Conservation (phyloP, 2,113 vertebrate genomes). For the Aphyosemion australe region DNA sequence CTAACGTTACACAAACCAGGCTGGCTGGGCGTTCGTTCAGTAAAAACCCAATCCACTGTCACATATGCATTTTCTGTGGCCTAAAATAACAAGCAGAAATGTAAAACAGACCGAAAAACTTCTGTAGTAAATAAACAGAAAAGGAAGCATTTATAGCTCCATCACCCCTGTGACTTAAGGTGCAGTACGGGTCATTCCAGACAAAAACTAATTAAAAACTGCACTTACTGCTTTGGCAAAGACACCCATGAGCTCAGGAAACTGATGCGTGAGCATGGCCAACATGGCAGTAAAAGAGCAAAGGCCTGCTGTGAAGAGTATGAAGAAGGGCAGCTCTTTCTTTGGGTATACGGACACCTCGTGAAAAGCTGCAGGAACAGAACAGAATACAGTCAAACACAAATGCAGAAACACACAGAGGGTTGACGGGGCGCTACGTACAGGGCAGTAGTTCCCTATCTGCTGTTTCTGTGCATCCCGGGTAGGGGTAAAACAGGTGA, state of each 20-base stretch:
- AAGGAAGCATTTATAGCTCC: constrained; percentile 12
- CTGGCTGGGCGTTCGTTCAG: constrained; percentile 45
- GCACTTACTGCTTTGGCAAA: constrained; percentile 91
- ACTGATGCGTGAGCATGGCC: constrained; percentile 97
- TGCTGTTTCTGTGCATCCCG: constrained; percentile 97
- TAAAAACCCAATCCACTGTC: constrained; percentile 64
- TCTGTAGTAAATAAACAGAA: constrained; percentile 44
- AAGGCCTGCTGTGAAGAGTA: constrained; percentile 98
- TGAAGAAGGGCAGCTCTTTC: constrained; percentile 99
- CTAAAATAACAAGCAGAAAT: constrained; percentile 55
- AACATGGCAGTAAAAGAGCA: constrained; percentile 98
- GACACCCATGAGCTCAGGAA: constrained; percentile 96
- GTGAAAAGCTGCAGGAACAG: constrained; percentile 86
- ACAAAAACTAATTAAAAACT: no score
- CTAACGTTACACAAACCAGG: constrained; percentile 74
- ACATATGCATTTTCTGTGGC: constrained; percentile 56
- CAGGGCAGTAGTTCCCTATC: constrained; percentile 96
- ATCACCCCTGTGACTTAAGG: constrained; percentile 7
- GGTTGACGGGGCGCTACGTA: constrained; percentile 72
- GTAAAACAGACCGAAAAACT: constrained; percentile 11
- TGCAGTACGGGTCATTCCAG: constrained; percentile 35
- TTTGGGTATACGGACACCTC: constrained; percentile 99
- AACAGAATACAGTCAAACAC: neutral
- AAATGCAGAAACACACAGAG: neutral
- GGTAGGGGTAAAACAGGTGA: constrained; percentile 98